Conservation (phyloP, 2,888 invertebrate species). For the Scaptomyza cyrtandrae region DNA sequence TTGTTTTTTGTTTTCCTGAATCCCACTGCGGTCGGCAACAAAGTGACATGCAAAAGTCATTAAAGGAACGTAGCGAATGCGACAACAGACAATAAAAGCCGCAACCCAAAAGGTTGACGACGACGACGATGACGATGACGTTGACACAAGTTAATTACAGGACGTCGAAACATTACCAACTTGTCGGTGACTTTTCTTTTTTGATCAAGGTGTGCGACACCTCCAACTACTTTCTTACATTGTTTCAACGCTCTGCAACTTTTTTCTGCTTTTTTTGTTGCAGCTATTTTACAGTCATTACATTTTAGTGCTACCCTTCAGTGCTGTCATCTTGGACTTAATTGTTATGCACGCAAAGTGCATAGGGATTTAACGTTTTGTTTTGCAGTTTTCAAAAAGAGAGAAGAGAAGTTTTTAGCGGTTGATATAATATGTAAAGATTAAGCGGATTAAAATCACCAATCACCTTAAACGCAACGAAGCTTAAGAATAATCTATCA, state of each 20-base stretch:
- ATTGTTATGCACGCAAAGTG: conserved; percentile 57
- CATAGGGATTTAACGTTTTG: not conserved
- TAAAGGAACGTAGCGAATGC: conserved; percentile 37
- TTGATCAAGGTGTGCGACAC: conserved; percentile 49
- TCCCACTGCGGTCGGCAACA: conserved; percentile 54
- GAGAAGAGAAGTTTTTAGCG: not conserved
- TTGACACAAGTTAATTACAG: conserved; percentile 66
- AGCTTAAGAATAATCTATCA: not conserved
- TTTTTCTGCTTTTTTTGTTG: conserved; percentile 14
- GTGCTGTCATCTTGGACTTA: conserved; percentile 54
- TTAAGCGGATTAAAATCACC: no score
- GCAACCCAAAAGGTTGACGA: conserved; percentile 38
- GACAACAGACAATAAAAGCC: conserved; percentile 56
- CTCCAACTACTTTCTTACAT: conserved; percentile 26
- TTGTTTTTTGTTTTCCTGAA: not conserved
- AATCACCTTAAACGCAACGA: no score
- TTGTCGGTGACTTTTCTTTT: conserved; percentile 45
- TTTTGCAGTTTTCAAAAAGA: conserved; percentile 10
- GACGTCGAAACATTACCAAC: conserved; percentile 48
- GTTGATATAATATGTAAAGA: no score
- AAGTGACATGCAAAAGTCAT: conserved; percentile 59
- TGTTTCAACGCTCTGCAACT: conserved; percentile 5
- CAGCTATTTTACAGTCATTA: conserved; percentile 36
- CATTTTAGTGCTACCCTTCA: conserved; percentile 38
- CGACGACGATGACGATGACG: conserved; percentile 35